A percentile compares a stretch with the other conserved stretches of the same genome.
Conservation (phyloP, 2,888 invertebrate genomes). For the Ecdyonurus torrentis region DNA sequence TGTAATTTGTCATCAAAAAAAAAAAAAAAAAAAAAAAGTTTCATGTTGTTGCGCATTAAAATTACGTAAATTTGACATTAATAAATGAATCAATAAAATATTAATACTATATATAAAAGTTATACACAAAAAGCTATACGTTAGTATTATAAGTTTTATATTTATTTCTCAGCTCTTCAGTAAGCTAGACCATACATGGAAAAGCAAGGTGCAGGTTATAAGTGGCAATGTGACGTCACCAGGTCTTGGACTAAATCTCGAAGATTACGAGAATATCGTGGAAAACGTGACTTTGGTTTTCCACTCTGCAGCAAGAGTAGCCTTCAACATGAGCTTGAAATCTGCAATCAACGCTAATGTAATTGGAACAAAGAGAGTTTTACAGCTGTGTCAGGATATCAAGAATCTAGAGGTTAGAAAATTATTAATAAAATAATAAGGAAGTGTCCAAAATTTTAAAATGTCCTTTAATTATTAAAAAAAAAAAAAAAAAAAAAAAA, state of each 20-base stretch:
- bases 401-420: constrained; percentile 29
- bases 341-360: constrained; percentile 41
- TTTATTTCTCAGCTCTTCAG: no score
- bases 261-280: constrained; percentile 23
- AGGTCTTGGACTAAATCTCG: constrained; percentile 23
- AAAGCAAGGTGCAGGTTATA: constrained; percentile 29
- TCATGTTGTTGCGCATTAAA: no score
- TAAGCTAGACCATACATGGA: constrained; percentile 18
- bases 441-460: neutral
- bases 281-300: constrained; percentile 29
- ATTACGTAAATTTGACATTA: no score
- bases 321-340: constrained; percentile 39
- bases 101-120: no score
- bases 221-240: constrained; percentile 26
- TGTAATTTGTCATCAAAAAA: no score
- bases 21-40: no score
- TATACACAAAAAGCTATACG: no score
- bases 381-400: constrained; percentile 34
- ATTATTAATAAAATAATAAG: neutral
- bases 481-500: no score
- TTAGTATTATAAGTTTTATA: no score
- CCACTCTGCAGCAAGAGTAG: constrained; percentile 43
- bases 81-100: no score
- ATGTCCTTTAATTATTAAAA: neutral
- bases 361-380: constrained; percentile 34